Evolutionary conservation across 2,888 invertebrate species (phyloP).

Genomic region (Sericinus montela): DNA sequence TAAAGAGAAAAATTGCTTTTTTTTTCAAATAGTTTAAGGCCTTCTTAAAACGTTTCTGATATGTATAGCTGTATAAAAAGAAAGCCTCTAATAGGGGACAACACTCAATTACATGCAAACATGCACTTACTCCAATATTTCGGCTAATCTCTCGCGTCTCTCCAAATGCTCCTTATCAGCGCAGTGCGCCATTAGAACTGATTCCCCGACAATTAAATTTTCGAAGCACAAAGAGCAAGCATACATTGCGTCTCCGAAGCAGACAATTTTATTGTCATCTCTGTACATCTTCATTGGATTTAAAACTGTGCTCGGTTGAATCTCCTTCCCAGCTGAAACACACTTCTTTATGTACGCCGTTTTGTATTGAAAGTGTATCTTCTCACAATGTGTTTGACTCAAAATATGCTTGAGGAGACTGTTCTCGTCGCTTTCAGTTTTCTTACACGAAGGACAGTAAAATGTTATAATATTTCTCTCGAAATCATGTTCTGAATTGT

Average conservation of each 20-base stretch:
- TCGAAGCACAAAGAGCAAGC: constrained; percentile 70
- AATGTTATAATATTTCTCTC: constrained; percentile 51
- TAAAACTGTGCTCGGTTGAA: constrained; percentile 64
- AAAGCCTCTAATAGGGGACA: background rate
- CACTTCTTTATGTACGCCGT: constrained; percentile 71
- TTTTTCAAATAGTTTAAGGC: background rate
- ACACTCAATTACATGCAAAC: constrained; percentile 17
- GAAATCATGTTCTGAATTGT: constrained; percentile 32
- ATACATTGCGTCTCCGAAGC: constrained; percentile 65
- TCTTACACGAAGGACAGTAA: constrained; percentile 54
- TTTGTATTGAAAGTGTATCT: constrained; percentile 68
- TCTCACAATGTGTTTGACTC: constrained; percentile 58
- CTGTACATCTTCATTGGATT: constrained; percentile 71
- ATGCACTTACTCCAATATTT: constrained; percentile 45
- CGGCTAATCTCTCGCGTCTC: constrained; percentile 43
- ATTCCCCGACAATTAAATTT: constrained; percentile 61
- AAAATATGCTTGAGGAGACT: constrained; percentile 56
- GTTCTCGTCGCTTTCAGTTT: constrained; percentile 50
- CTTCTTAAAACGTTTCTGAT: constrained; percentile 2
- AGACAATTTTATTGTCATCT: constrained; percentile 70
- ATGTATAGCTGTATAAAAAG: background rate
- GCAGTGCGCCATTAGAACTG: constrained; percentile 62
- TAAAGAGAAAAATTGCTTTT: background rate
- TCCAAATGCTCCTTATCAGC: constrained; percentile 46
- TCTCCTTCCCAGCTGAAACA: constrained; percentile 55